A percentile compares a stretch with the other conserved stretches of the same genome.
Evolutionary conservation across 2,797 vertebrate species (phyloP).

Genomic region (Triplophysa bombifrons): DNA sequence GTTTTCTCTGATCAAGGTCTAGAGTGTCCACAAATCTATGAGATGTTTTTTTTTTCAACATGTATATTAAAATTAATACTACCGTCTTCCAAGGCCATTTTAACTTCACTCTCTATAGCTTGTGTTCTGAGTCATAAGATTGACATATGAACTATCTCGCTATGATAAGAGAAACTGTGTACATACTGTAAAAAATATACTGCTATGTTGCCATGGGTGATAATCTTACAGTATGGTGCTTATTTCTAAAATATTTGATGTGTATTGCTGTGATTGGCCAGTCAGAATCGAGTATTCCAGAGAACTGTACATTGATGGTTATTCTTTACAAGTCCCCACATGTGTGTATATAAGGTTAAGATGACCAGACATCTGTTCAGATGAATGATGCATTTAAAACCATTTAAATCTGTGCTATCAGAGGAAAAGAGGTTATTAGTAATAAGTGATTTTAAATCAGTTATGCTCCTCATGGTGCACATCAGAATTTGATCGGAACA

Average conservation of each 20-base stretch:
- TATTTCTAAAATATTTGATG: neutral
- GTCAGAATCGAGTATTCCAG: neutral
- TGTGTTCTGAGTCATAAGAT: neutral
- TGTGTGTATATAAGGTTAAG: neutral
- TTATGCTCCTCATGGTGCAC: neutral
- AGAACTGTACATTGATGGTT: neutral
- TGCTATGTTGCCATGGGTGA: neutral
- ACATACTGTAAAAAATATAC: neutral
- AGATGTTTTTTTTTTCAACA: neutral
- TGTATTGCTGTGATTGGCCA: neutral
- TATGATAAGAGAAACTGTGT: neutral
- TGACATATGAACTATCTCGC: no score
- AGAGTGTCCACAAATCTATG: neutral
- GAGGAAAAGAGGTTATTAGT: neutral
- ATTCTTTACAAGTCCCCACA: neutral
- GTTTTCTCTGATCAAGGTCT: neutral
- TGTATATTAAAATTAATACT: neutral
- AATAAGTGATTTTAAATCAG: conserved; percentile 25
- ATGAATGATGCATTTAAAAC: neutral
- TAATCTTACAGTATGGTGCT: neutral
- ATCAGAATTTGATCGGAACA: conserved; percentile 19
- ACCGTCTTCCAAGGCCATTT: neutral
- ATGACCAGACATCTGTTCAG: neutral
- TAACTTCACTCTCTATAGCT: neutral
- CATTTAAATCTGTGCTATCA: neutral